Base-by-base conservation (phyloP, 2,113 vertebrate species). In the Genyomyrus donnyi region DNA sequence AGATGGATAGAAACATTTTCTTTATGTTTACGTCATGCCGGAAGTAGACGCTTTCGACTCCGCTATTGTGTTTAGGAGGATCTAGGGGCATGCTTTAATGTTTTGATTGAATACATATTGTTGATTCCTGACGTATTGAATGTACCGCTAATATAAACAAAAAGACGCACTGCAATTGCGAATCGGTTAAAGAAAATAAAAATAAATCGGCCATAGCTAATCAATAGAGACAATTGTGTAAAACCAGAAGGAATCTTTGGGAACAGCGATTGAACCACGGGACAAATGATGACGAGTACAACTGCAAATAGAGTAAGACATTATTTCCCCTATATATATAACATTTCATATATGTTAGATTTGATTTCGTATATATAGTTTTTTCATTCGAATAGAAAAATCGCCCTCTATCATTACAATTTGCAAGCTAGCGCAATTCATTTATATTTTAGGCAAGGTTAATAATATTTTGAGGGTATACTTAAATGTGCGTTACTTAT, bases 221-320 rank as follows among this genome's bases (percentile, higher is more conserved):
- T 42, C 56, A 85, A 50, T 85, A 48, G 48, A 85, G 35, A 85
- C 89, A 83, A 84, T 50, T 83, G 39, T 39, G 46, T 27, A 89
- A 85, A 89, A 85, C 89, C 50, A 35, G 77, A 89, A 89, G 50
- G 46, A 85, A 80, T 58, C 77, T 53, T 31, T 39, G 52, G 52
- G 89, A 53, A 89, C 77, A 89, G 42, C 80, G 77, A 85, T 35
- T 89, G 52, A 80, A 85, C 49, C 52, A 62, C 53, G 85, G 77
- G 80, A 89, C 52, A 89, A 89, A 89, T 83, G 89, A 89, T 84
- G 89, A 87, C 85, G 49, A 89, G 80, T 89, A 35, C 89, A 89
- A 49, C 80, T 89, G 21, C 89, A 62, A 89, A 89, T 85, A 85
- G 89, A 89, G 89, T 89, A 89, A 89, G 80, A 53, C 46, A 52